Evolutionary conservation across 2,113 vertebrate genomes (phyloP), one percentile per base, ranked within the genome.

Genomic region (Pachypanchax playfairii): DNA sequence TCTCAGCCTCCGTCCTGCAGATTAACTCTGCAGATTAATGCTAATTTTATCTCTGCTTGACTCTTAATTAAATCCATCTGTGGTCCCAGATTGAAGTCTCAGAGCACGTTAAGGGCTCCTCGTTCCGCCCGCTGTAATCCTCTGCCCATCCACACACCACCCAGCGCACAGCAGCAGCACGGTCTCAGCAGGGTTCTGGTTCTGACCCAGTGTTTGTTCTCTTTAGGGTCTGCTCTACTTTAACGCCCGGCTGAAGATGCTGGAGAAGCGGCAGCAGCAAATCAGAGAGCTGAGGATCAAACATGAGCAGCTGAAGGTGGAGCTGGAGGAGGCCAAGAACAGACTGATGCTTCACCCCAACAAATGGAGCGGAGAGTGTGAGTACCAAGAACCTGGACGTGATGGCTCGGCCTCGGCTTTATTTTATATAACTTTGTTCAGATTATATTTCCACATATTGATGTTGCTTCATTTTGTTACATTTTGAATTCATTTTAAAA

Each of bases 361-460:
- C 70, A 95, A 92, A 44, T 95, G 95, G 95, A 92, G 86, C 55
- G 92, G 93, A 83, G 92, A 95, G 36, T 96, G 96, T 98, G 91
- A 94, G 96, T 95, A 62, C 28, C 10, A 8, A 15, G 25, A 57
- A 24, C 7, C 26, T 12, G 21, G 8, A 35, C n/a, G n/a, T n/a
- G n/a, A n/a, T n/a, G n/a, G n/a, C n/a, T n/a, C n/a, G n/a, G n/a
- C n/a, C n/a, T n/a, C n/a, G n/a, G n/a, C n/a, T n/a, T n/a, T n/a
- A n/a, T n/a, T n/a, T n/a, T n/a, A n/a, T n/a, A n/a, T n/a, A n/a
- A n/a, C n/a, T n/a, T n/a, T n/a, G n/a, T n/a, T n/a, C n/a, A n/a
- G n/a, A n/a, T n/a, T n/a, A n/a, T n/a, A n/a, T n/a, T n/a, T n/a
- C n/a, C n/a, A n/a, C n/a, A n/a, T n/a, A n/a, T n/a, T n/a, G n/a